Base-by-base conservation (phyloP, 2,888 invertebrate genomes). In the Ornithoptera priamus region DNA sequence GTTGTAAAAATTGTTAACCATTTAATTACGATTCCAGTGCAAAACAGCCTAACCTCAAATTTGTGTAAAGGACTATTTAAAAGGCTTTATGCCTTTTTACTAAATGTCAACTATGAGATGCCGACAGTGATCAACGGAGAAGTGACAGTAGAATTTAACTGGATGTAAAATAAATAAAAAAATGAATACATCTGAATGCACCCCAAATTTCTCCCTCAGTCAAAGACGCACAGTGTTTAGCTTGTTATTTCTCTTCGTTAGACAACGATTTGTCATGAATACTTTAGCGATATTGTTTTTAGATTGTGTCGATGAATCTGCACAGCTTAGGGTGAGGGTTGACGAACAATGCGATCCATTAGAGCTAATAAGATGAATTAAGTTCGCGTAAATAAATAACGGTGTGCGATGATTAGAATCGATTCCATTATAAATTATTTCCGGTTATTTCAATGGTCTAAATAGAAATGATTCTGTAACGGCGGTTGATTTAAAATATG, bases 231-330 rank as follows among this genome's bases (percentile, higher is more conserved):
- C 82, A 80, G 83, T 87, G 87, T 90, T 90, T 89, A 87, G 85
- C 81, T 82, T 85, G 88, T 91, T 90, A 90, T 91, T 89, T 87
- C 90, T 92, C 90, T 91, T 92, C 91, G 90, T 92, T 92, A 91
- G 84, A 83, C 83, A 81, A 76, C 90, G 83, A 92, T 92, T 92
- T 91, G 92, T 92, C 91, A 90, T 90, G 91, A 92, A 92, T 92
- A 92, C 91, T 90, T 90, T 88, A 90, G 84, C 82, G 84, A 88
- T 91, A 92, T 92, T 92, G 92, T 92, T 92, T 92, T 90, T 88
- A 85, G 87, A 92, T 91, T 90, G 90, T 90, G 85, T 85, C 84
- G 80, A 75, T 75, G 76, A 77, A 74, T 74, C 66, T 71, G 68
- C 69, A 64, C 68, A 73, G 68, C 74, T 71, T 72, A 79, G 79